Base-by-base conservation (phyloP, 2,888 invertebrate genomes). In the Beris chalybata region DNA sequence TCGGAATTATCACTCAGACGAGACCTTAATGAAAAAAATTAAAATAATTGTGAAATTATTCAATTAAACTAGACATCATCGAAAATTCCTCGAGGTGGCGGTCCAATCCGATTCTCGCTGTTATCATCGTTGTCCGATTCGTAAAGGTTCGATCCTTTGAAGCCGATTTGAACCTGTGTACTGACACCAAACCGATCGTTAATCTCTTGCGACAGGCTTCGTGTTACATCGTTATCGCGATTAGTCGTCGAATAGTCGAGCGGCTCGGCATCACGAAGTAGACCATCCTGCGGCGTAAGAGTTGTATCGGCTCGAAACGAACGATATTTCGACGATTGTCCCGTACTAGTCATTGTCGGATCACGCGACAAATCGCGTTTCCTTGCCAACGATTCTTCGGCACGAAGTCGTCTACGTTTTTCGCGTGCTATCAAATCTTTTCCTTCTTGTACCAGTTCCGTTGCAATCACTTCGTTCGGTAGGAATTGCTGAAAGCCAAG, bases 401-500 rank as follows among this genome's bases (percentile, higher is more conserved):
- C 85, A 48, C 94, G 85, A 76, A 92, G 92, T 0, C 92, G 86
- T 71, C 89, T 88, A 44, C 93, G 87, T 79, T 91, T 92, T 75
- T 93, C 93, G 85, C 97, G 83, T 75, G 92, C 92, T 65, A 96
- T 90, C 47, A 97, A 86, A 79, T 96, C 95, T 74, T 90, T 85
- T 2, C 98, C 98, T 79, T 97, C 97, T 72, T 95, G 93, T 0
- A 97, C 91, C 59, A 97, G 83, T 79, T 98, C 98, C 0, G 90
- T 89, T 0, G 97, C 96, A 74, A 98, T 89, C 70, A 92, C 91
- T 77, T 97, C 96, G 72, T 97, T 95, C 0, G 92, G 95, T 52
- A 98, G 87, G 78, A 98, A 99, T 83, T 99, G 98, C 79, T 98
- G 97, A 80, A 97, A 95, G 44, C 97, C 99, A 71, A 99, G 85